phyloP scores from a whole-genome alignment of 2,888 invertebrate genomes.

The Homarus gammarus region DNA sequence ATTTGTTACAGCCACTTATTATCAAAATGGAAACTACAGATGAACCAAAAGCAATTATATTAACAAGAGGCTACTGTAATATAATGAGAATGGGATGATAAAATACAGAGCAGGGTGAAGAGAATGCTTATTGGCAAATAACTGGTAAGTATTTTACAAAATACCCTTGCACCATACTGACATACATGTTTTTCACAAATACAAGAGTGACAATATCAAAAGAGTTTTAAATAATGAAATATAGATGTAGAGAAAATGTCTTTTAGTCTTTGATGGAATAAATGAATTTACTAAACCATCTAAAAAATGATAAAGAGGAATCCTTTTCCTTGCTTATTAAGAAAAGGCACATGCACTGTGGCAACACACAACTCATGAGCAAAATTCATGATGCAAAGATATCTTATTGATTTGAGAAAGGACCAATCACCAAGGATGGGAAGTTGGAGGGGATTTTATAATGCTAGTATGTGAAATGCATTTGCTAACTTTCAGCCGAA shows the following conservation, averaged over 20 bases:
- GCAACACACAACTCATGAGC: conserved; percentile 31
- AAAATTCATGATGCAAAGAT: conserved; percentile 65
- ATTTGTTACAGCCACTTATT: conserved; percentile 45
- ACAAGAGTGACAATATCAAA: conserved; percentile 13
- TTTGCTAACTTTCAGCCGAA: conserved; percentile 20
- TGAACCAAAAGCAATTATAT: conserved; percentile 39
- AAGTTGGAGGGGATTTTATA: conserved; percentile 36
- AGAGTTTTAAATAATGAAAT: not conserved
- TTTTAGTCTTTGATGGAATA: conserved; percentile 4
- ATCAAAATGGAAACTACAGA: conserved; percentile 30
- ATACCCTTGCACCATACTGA: conserved; percentile 57
- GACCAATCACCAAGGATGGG: conserved; percentile 26
- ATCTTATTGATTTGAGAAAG: conserved; percentile 23
- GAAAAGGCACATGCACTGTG: conserved; percentile 48
- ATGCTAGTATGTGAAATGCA: conserved; percentile 11
- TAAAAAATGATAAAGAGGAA: conserved; percentile 14
- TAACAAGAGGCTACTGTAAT: conserved; percentile 58
- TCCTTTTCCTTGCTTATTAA: conserved; percentile 9
- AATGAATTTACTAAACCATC: conserved; percentile 20
- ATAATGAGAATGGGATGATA: conserved; percentile 28
- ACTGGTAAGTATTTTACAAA: conserved; percentile 36
- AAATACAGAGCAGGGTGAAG: conserved; percentile 42
- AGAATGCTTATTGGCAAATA: conserved; percentile 38
- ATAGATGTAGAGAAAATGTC: not conserved
- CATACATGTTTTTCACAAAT: conserved; percentile 11